Conservation (phyloP, 2,797 vertebrate species). For the Typhlichthys subterraneus region DNA sequence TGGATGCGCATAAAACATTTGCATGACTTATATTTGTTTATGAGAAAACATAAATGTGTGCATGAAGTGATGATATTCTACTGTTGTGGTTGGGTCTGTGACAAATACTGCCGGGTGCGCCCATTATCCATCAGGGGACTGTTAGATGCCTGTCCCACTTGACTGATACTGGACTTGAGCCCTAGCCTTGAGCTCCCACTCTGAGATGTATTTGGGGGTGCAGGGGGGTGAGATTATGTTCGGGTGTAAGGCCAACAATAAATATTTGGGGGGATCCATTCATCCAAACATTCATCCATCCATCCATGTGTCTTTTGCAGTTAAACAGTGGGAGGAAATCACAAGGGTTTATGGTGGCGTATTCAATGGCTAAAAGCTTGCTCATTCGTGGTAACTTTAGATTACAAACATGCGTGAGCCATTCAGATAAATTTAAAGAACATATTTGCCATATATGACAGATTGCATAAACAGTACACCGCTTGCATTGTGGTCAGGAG, state of each 20-base stretch:
- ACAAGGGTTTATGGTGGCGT: no score
- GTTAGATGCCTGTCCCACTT: conserved; percentile 23
- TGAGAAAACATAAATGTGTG: conserved; percentile 7
- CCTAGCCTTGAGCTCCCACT: conserved; percentile 18
- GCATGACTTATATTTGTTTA: conserved; percentile 41
- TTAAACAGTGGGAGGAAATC: no score
- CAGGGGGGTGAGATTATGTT: no score
- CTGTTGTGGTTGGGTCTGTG: conserved; percentile 19
- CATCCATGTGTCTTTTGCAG: no score
- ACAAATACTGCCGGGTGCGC: conserved; percentile 30
- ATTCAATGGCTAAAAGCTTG: no score
- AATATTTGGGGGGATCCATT: no score
- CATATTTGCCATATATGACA: not conserved
- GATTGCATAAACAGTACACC: conserved; percentile 14
- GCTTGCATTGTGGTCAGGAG: conserved; percentile 23
- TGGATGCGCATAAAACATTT: conserved; percentile 41
- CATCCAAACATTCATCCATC: no score
- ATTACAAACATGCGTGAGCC: not conserved
- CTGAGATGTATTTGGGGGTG: conserved; percentile 4
- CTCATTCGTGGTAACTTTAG: not conserved
- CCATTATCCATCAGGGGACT: conserved; percentile 37
- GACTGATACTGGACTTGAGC: conserved; percentile 28
- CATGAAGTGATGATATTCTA: conserved; percentile 12
- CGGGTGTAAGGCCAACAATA: no score
- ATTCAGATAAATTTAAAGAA: not conserved